Evolutionary conservation across 2,888 invertebrate species (phyloP).

Genomic region (Lepidochrysops patricia): DNA sequence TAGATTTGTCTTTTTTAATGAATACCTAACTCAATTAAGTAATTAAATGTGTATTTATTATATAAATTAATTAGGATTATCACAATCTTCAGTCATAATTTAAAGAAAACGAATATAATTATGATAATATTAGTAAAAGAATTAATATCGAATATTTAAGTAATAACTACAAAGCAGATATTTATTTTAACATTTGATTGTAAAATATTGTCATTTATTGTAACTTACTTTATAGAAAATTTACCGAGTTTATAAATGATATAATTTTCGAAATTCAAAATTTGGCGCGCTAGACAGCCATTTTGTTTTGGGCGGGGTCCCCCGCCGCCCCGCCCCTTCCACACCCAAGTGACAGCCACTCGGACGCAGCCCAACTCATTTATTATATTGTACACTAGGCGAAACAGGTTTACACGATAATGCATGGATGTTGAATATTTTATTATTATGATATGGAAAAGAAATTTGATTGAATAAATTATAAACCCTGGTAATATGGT

Average conservation of each 20-base stretch:
- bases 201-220: conserved; percentile 14
- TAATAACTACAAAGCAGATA: no score
- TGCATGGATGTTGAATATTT: conserved; percentile 2
- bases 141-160: no score
- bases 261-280: conserved; percentile 45
- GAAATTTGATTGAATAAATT: neutral
- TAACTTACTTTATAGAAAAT: neutral
- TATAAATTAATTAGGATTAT: no score
- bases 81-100: no score
- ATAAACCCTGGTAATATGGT: neutral
- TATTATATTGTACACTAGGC: conserved; percentile 61
- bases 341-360: conserved; percentile 62
- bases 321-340: conserved; percentile 68
- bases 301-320: conserved; percentile 75
- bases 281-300: conserved; percentile 76
- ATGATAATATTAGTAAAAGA: no score
- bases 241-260: neutral
- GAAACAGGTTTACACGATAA: conserved; percentile 46
- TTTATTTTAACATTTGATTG: no score
- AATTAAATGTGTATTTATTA: no score
- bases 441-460: conserved; percentile 2
- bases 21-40: no score
- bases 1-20: neutral
- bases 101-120: no score
- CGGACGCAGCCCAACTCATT: conserved; percentile 73